Percentiles rank a stretch among this genome's conserved stretches.
Conservation (phyloP, 2,113 vertebrate genomes). For the Hydropotes inermis region DNA sequence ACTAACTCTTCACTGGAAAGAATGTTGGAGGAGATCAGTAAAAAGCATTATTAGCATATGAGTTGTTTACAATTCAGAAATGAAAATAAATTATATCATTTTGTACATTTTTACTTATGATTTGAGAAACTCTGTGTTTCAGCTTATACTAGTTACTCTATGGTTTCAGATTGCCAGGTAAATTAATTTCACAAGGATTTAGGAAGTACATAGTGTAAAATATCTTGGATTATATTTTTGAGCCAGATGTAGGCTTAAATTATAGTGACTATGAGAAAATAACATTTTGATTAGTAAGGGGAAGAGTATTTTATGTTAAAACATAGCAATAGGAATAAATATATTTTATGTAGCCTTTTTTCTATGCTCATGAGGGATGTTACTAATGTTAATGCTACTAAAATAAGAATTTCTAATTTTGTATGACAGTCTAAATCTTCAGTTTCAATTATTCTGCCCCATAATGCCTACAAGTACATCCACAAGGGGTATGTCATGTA, state of each 20-base stretch:
- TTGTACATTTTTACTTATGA: background rate
- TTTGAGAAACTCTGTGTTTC: background rate
- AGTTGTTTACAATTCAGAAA: background rate
- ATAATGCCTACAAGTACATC: background rate
- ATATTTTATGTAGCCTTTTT: background rate
- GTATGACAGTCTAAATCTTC: background rate
- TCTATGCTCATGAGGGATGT: background rate
- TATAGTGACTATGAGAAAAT: background rate
- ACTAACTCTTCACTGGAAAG: background rate
- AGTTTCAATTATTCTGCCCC: background rate
- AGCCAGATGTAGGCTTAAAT: background rate
- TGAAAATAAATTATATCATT: background rate
- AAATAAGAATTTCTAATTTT: background rate
- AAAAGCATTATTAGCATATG: background rate
- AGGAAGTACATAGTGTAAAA: background rate
- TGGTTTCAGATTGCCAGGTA: background rate
- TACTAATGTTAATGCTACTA: background rate
- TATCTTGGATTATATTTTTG: background rate
- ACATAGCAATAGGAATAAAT: background rate
- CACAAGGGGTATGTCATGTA: background rate
- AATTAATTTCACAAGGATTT: background rate
- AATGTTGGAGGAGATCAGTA: background rate
- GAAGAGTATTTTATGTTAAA: background rate
- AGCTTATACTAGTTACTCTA: background rate
- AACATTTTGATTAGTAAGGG: background rate